phyloP scores from a whole-genome alignment of 2,797 vertebrate genomes.

The Mormyrus hasselquistii region DNA sequence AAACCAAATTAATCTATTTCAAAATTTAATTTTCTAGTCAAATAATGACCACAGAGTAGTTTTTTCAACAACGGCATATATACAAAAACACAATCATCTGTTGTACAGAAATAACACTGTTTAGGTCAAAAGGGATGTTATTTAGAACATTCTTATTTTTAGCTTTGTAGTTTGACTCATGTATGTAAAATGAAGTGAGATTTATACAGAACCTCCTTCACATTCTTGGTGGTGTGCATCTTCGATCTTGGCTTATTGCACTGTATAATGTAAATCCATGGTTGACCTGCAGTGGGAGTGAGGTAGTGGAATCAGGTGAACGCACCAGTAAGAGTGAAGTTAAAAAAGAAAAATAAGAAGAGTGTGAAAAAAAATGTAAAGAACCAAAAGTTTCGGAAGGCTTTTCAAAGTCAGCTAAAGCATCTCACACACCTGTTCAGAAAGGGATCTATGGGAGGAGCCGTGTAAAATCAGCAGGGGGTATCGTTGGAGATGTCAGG shows the following conservation, averaged over 20 bases:
- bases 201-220: neutral
- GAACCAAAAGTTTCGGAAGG: neutral
- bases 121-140: neutral
- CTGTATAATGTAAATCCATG: neutral
- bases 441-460: neutral
- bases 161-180: neutral
- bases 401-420: neutral
- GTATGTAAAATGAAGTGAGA: neutral
- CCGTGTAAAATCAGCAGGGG: neutral
- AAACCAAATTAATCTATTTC: neutral
- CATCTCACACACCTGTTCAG: neutral
- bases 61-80: neutral
- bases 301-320: neutral
- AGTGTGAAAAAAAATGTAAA: neutral
- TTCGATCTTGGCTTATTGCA: neutral
- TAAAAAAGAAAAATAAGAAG: neutral
- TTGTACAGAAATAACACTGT: neutral
- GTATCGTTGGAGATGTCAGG: neutral
- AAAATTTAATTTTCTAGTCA: neutral
- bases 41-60: neutral
- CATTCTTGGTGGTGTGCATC: neutral
- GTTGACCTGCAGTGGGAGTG: neutral
- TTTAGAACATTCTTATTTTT: neutral
- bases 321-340: neutral
- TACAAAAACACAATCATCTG: neutral